Base-by-base conservation (phyloP, 2,113 vertebrate genomes). In the Pholis gunnellus region DNA sequence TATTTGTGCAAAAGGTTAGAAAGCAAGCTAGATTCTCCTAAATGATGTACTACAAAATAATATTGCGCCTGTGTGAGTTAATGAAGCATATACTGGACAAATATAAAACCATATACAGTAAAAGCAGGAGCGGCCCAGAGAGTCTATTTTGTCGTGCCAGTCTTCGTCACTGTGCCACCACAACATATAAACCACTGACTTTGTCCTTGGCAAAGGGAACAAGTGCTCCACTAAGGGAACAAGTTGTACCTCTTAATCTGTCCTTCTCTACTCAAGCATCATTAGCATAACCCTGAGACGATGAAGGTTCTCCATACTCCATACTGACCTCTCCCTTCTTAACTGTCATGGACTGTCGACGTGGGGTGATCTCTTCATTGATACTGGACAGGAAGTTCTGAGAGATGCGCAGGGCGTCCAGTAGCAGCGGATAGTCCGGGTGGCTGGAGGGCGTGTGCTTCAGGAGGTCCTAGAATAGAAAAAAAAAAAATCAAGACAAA, bases 321-420 rank as follows among this genome's bases (percentile, higher is more conserved):
- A 61, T 1, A 68, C 96, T 95, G 80, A 98, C 98, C 97, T 99
- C 98, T 81, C 98, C 98, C 83, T 98, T 98, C 93, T 97, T 96
- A 1, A 98, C 96, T 0, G 96, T 99, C 97, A 99, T 99, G 87
- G 97, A 97, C 74, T 98, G 97, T 4, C 97, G 93, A 4, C 97
- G 96, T 1, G 97, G 97, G 0, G 97, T 99, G 93, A 98, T 98
- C 94, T 99, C 97, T 82, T 98, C 97, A 6, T 99, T 99, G 88
- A 99, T 97, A 59, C 97, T 98, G 76, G 97, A 99, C 75, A 98
- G 91, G 90, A 98, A 99, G 94, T 98, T 99, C 93, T 99, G 97
- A 0, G 98, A 99, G 94, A 99, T 99, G 10, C 97, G 95, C 66
- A 99, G 96, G 29, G 98, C 98, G 0, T 98, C 97, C 92, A 97